These are phyloP conservation scores for Nephrotoma guestfalica DNA, from an alignment of 2,888 invertebrate species.

Conservation along the genomic window DNA sequence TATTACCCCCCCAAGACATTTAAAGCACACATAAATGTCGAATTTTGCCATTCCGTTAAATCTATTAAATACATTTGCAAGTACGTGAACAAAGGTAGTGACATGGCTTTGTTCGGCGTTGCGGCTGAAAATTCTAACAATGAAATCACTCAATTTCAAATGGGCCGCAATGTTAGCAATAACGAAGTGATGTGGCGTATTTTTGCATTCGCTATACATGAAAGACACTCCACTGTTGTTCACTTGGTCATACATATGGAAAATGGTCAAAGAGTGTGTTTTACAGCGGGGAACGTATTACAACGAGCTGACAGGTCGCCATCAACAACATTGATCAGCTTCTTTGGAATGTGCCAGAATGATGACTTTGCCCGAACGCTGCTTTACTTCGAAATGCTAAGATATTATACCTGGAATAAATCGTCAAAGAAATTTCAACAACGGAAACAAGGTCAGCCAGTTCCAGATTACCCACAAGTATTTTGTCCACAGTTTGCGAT, in stretches of 20 bases:
- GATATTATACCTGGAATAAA: constrained; percentile 22
- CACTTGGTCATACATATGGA: background rate
- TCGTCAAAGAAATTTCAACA: constrained; percentile 20
- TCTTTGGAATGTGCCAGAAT: constrained; percentile 10
- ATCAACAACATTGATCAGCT: constrained; percentile 11
- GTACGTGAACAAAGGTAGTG: no score
- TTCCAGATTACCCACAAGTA: constrained; percentile 17
- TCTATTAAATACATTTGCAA: no score
- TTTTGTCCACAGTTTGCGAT: constrained; percentile 10
- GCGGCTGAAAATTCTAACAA: no score
- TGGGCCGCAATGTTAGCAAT: no score
- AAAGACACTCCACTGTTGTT: background rate
- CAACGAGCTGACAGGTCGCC: constrained; percentile 9
- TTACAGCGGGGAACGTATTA: background rate
- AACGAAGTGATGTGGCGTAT: no score
- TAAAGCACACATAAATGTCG: no score
- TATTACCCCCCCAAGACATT: no score
- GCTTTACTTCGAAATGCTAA: constrained; percentile 22
- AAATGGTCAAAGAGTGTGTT: no score
- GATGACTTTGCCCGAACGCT: constrained; percentile 19
- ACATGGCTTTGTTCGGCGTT: no score
- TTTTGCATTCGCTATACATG: no score
- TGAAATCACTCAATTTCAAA: no score
- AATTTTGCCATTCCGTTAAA: no score
- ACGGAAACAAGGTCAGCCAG: constrained; percentile 20